Evolutionary conservation across 2,797 vertebrate species (phyloP).

Genomic region (Clarias pachynema): DNA sequence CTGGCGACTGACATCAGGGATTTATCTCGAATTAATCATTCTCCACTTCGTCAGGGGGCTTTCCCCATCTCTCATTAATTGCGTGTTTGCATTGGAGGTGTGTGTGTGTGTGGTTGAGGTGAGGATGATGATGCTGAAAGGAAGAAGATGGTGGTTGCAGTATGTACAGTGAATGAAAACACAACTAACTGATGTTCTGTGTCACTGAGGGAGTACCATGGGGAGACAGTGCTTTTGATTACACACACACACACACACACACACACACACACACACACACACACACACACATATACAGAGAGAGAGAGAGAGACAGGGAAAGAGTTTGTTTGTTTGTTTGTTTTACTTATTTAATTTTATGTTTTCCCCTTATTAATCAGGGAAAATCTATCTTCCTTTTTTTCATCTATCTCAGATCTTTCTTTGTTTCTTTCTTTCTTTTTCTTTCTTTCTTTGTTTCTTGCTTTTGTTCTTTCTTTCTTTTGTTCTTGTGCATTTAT

Average conservation of each 20-base stretch:
- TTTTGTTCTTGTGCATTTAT: background rate
- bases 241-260: background rate
- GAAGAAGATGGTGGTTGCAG: background rate
- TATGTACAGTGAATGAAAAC: background rate
- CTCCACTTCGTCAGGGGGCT: background rate
- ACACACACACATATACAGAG: background rate
- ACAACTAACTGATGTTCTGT: background rate
- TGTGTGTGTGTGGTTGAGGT: constrained; percentile 1
- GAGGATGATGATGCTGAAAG: background rate
- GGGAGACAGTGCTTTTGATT: background rate
- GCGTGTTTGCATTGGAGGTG: background rate
- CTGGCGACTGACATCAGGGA: constrained; percentile 38
- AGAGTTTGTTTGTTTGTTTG: too few species aligned
- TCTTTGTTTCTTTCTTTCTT: background rate
- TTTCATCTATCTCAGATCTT: too few species aligned
- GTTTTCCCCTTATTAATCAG: too few species aligned
- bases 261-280: background rate
- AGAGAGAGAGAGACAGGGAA: background rate
- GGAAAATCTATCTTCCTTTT: too few species aligned
- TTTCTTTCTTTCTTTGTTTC: background rate
- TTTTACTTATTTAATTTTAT: too few species aligned
- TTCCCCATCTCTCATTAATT: background rate
- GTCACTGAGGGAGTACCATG: background rate
- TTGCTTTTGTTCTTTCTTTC: background rate
- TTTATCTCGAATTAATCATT: constrained; percentile 25